These are phyloP conservation scores for Nowickia ferox DNA, from an alignment of 2,888 invertebrate genomes.

Conservation along the genomic window DNA sequence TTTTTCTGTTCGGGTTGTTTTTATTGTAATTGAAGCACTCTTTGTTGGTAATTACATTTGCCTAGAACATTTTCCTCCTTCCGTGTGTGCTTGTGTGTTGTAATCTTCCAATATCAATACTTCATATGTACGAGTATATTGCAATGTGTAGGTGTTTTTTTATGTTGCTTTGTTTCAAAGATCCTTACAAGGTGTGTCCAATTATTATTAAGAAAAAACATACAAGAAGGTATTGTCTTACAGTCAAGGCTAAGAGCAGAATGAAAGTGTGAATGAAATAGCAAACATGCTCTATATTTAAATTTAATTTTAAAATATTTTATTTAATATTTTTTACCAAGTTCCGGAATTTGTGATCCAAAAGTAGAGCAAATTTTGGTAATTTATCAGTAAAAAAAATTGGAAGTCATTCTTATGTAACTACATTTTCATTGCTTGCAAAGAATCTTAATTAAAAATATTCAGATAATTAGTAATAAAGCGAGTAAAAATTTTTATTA, in stretches of 20 bases:
- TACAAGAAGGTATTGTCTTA: conserved; percentile 31
- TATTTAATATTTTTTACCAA: too few relatives aligned
- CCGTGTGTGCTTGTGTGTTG: not conserved
- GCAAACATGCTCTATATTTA: too few relatives aligned
- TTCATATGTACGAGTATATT: not conserved
- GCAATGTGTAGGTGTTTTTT: conserved; percentile 2
- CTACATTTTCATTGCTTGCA: too few relatives aligned
- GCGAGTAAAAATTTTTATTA: too few relatives aligned
- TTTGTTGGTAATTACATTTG: conserved; percentile 66
- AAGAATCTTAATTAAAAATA: too few relatives aligned
- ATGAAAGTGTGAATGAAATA: not conserved
- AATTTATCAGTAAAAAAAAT: too few relatives aligned
- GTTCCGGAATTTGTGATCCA: too few relatives aligned
- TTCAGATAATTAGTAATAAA: too few relatives aligned
- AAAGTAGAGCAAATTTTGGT: too few relatives aligned
- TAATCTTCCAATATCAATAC: conserved; percentile 16
- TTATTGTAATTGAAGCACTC: conserved; percentile 53
- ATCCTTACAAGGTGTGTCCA: conserved; percentile 59
- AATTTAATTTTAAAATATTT: too few relatives aligned
- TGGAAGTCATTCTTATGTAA: too few relatives aligned
- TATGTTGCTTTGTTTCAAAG: conserved; percentile 5
- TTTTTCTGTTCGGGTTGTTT: conserved; percentile 33
- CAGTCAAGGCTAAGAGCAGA: conserved; percentile 24
- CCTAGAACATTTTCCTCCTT: conserved; percentile 35
- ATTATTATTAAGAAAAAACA: conserved; percentile 26